Conservation (phyloP, 2,113 vertebrate genomes). For the Tetrao urogallus region DNA sequence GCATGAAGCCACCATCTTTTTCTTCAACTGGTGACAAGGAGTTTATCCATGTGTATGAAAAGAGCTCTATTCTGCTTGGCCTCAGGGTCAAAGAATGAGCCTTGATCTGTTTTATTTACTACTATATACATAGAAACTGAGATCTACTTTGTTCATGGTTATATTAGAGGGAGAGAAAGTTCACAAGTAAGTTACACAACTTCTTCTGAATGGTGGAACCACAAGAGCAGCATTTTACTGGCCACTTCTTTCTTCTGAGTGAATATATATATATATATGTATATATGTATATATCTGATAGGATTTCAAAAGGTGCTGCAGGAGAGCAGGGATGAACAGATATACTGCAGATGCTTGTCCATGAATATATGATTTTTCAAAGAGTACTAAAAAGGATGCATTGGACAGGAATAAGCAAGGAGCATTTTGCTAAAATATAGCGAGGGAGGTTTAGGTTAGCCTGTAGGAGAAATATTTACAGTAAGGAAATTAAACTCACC, state of each 20-base stretch:
- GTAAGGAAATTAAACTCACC: background rate
- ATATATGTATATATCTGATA: background rate
- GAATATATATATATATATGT: too few relatives aligned
- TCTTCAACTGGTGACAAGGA: background rate
- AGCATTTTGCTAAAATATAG: background rate
- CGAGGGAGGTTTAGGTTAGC: background rate
- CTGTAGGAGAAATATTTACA: background rate
- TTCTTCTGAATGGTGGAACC: background rate
- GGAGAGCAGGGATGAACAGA: background rate
- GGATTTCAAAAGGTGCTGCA: background rate
- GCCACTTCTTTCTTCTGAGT: background rate
- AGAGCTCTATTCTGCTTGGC: background rate
- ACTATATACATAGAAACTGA: background rate
- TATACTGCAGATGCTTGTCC: background rate
- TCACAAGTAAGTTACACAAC: background rate
- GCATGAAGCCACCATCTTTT: background rate
- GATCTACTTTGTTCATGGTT: background rate
- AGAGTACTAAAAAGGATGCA: background rate
- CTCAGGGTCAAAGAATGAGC: background rate
- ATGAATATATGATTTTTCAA: background rate
- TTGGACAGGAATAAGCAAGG: background rate
- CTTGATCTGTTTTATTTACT: background rate
- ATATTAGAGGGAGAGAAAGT: background rate
- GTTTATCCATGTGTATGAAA: background rate
- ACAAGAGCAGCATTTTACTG: background rate